phyloP scores from a whole-genome alignment of 2,797 vertebrate species.

The Molothrus aeneus region DNA sequence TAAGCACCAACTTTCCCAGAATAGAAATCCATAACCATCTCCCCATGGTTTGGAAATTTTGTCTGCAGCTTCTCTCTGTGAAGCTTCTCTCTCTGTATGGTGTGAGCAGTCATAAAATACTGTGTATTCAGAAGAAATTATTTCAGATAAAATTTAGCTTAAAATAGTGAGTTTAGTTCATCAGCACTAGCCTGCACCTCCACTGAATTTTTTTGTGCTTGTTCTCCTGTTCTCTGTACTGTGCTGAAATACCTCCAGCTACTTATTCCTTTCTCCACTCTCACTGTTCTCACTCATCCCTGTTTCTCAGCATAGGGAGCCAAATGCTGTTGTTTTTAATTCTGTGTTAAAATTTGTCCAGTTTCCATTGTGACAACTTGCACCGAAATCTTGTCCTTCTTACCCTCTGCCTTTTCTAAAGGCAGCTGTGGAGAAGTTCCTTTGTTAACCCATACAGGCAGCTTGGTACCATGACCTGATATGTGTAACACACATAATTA shows the following conservation, averaged over 20 bases:
- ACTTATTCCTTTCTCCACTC: background rate
- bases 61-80: background rate
- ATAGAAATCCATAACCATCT: background rate
- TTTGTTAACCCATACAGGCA: background rate
- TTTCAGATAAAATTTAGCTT: background rate
- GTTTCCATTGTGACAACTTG: background rate
- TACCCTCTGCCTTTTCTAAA: background rate
- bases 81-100: background rate
- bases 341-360: background rate
- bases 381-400: background rate
- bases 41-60: background rate
- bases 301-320: background rate
- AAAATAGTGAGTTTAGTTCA: background rate
- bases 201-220: background rate
- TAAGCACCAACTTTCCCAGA: background rate
- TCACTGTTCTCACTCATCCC: background rate
- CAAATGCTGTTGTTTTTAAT: background rate
- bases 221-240: background rate
- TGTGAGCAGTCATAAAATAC: background rate
- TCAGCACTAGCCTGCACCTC: background rate
- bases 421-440: background rate
- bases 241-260: background rate
- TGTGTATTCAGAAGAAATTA: background rate
- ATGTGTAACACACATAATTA: background rate
- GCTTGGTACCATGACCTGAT: background rate